Evolutionary conservation across 1,140 invertebrate genomes (phyloP), one percentile per base, ranked within the genome.

Genomic region (Papilio polytes): DNA sequence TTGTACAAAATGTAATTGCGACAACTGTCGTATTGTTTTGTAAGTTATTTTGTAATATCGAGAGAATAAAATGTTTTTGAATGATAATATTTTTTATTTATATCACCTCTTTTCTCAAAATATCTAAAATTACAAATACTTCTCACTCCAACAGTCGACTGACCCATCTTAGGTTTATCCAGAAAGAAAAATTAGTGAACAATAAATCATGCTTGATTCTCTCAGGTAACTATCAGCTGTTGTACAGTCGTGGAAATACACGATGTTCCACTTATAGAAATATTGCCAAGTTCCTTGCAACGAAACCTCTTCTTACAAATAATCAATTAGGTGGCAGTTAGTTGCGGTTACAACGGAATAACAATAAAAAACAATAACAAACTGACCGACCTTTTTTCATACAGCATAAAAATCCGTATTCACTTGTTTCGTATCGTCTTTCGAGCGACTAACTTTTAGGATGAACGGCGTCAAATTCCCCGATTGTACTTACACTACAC

Each of bases 41-140:
- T 88, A 89, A 89, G 86, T 89, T 88, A 89, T 89, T 78, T 88
- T 89, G 88, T 89, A 89, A 86, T 83, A 85, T 84, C 46, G 80
- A 85, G 80, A 88, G 84, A 89, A 86, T 89, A 85, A 89, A 88
- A 89, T 86, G 88, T 86, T 89, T 89, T 88, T 86, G 77, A 78
- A 78, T 66, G 77, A 46, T 41, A 46, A 18, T 46, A 20, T 63
- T 44, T 44, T 78, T 78, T 0, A 31, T 78, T 46, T 41, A 46
- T 78, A 48, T 7, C n/a, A 22, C 10, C 12, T n/a, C 0, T 7
- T 22, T 4, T 1, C 18, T 12, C 20, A 26, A 7, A 73, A 73
- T 73, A 73, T 7, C 36, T 44, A 18, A n/a, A 56, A 9, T 8
- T 0, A n/a, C 4, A n/a, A 56, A 3, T 56, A n/a, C 2, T 6